These are phyloP conservation scores for Ptiloglossa arizonensis DNA, from an alignment of 1,140 invertebrate genomes.

Conservation along the genomic window DNA sequence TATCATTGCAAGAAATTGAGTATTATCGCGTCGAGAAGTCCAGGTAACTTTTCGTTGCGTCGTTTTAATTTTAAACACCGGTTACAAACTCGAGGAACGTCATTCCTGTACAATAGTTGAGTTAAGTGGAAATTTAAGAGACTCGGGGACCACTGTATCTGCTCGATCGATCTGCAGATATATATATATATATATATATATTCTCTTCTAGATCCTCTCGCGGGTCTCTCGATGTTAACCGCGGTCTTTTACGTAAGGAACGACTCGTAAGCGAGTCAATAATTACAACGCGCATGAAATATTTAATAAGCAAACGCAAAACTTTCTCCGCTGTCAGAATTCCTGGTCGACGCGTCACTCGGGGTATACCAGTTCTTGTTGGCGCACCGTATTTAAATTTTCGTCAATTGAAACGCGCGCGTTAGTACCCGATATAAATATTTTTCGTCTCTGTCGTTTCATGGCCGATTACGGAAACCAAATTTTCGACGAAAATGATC, in stretches of 20 bases:
- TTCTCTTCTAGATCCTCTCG: not conserved
- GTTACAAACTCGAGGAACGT: not conserved
- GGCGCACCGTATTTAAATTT: too few relatives aligned
- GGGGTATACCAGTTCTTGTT: not conserved
- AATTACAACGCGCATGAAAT: conserved; percentile 53
- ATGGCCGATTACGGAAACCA: too few relatives aligned
- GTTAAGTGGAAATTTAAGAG: conserved; percentile 16
- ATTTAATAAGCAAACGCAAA: conserved; percentile 62
- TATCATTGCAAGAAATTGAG: too few relatives aligned
- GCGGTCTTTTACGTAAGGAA: conserved; percentile 49
- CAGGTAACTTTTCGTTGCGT: not conserved
- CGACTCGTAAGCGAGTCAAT: conserved; percentile 33
- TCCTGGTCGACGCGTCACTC: conserved; percentile 13
- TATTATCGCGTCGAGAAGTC: not conserved
- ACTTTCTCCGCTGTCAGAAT: conserved; percentile 60
- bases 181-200: not conserved
- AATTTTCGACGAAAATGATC: too few relatives aligned
- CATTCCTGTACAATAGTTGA: not conserved
- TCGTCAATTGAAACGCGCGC: too few relatives aligned
- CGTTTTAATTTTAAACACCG: not conserved
- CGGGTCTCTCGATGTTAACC: not conserved
- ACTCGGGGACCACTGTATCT: not conserved
- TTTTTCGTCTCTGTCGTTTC: too few relatives aligned
- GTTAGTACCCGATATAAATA: too few relatives aligned
- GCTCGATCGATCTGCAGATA: not conserved